Conservation (phyloP, 1,140 invertebrate species). For the Anastatus disparis region DNA sequence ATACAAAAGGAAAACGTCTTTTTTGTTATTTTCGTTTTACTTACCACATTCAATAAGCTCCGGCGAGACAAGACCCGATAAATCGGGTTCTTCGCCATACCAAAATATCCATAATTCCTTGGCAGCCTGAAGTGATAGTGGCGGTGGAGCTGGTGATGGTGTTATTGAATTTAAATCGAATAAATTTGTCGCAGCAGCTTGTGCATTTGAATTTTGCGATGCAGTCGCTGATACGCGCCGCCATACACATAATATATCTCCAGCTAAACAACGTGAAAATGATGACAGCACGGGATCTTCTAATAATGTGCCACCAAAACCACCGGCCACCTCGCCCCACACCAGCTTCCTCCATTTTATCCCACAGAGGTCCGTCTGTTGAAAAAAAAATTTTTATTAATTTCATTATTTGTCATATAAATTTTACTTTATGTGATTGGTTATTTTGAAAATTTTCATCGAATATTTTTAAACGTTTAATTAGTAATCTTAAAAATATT, state of each 20-base stretch:
- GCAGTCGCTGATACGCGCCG: conserved; percentile 77
- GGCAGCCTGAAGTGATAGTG: conserved; percentile 79
- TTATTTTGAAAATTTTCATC: no score
- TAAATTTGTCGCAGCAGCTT: conserved; percentile 68
- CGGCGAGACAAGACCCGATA: conserved; percentile 82
- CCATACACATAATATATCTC: conserved; percentile 97
- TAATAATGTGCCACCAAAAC: conserved; percentile 74
- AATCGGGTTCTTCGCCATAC: conserved; percentile 97
- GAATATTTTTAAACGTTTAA: no score
- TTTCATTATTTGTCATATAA: no score
- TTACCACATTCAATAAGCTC: conserved; percentile 82
- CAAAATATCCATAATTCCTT: conserved; percentile 99
- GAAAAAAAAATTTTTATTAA: no score
- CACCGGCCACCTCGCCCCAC: conserved; percentile 78
- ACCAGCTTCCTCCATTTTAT: conserved; percentile 98
- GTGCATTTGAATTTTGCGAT: conserved; percentile 59
- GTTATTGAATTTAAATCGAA: conserved; percentile 68
- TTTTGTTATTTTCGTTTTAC: no score
- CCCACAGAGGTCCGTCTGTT: conserved; percentile 97
- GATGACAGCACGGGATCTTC: conserved; percentile 94
- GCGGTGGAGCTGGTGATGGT: conserved; percentile 71
- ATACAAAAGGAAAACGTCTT: no score
- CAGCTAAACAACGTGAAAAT: conserved; percentile 91
- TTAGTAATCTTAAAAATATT: no score
- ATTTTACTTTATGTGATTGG: no score